These are phyloP conservation scores for Columba livia DNA, from an alignment of 2,113 vertebrate species.

Conservation along the genomic window DNA sequence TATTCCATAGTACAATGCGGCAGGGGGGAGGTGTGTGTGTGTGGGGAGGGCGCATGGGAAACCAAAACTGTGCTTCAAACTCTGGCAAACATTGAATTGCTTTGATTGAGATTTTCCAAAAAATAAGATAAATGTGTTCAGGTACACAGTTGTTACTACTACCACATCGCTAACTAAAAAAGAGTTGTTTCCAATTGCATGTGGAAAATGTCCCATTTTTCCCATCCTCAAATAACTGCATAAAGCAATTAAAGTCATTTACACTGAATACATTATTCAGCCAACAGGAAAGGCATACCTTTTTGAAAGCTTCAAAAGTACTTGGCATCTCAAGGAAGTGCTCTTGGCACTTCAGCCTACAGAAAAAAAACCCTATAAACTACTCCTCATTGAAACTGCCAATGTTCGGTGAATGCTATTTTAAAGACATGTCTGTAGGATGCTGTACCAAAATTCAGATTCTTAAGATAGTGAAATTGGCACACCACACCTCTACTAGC, in stretches of 20 bases:
- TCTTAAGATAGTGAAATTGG: background rate
- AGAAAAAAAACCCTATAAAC: background rate
- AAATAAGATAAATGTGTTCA: rapidly evolving
- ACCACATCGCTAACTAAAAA: background rate
- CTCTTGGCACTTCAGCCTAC: background rate
- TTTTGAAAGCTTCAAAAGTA: background rate
- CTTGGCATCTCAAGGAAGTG: background rate
- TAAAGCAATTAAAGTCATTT: background rate
- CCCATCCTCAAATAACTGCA: background rate
- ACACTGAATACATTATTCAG: background rate
- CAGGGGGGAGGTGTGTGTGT: too few species aligned
- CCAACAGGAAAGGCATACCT: background rate
- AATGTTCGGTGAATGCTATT: background rate
- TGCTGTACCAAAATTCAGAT: background rate
- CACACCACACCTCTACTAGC: background rate
- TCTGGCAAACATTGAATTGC: background rate
- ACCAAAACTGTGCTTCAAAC: background rate
- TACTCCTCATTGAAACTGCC: background rate
- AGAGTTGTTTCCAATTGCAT: background rate
- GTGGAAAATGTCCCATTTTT: background rate
- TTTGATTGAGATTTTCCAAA: background rate
- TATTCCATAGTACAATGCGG: background rate
- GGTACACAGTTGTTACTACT: background rate
- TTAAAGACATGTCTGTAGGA: background rate
- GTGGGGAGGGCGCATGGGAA: rapidly evolving